A percentile compares a stretch with the other conserved stretches of the same genome.
These are phyloP conservation scores for Achroia grisella DNA, from an alignment of 1,140 invertebrate species.

Conservation along the genomic window DNA sequence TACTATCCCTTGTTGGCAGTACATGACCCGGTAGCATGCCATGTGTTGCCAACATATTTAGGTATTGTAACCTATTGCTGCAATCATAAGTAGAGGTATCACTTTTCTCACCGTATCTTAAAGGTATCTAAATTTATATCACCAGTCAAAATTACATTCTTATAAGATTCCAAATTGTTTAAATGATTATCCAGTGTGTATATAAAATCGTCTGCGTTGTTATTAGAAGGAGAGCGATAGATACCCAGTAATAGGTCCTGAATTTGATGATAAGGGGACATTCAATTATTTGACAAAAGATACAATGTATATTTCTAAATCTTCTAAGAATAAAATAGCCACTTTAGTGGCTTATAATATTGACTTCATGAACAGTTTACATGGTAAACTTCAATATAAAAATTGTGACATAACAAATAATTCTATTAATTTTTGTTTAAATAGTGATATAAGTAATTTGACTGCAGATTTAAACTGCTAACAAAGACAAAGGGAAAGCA, in stretches of 20 bases:
- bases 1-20: neutral
- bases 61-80: neutral
- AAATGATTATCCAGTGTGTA: neutral
- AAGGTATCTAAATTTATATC: constrained; percentile 3
- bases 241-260: neutral
- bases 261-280: neutral
- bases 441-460: too few species aligned
- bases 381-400: too few species aligned
- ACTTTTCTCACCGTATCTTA: neutral
- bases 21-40: neutral
- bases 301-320: neutral
- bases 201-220: neutral
- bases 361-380: too few species aligned
- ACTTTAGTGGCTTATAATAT: too few species aligned
- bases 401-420: too few species aligned
- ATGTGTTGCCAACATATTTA: neutral
- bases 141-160: neutral
- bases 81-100: neutral
- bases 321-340: too few species aligned
- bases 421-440: too few species aligned
- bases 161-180: neutral
- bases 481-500: too few species aligned
- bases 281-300: neutral
- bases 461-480: too few species aligned
- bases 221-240: neutral